phyloP scores from a whole-genome alignment of 23 tunicate genomes.

The Trididemnum nubilum region DNA sequence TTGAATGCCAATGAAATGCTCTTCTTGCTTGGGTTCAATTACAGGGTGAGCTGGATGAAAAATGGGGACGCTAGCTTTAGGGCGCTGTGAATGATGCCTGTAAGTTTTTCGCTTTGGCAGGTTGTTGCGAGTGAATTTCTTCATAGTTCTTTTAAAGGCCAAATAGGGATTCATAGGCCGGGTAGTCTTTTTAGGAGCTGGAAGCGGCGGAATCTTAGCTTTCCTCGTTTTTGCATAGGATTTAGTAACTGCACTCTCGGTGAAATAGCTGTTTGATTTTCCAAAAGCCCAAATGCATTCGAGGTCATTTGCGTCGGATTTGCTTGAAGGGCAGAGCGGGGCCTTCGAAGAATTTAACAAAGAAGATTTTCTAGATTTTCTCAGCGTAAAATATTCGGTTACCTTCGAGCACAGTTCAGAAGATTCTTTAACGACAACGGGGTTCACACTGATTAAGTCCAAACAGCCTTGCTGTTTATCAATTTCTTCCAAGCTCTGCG shows the following conservation, averaged over 20 bases:
- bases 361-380: background rate
- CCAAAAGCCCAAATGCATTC: conserved; percentile 17
- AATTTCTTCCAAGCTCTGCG: conserved; percentile 26
- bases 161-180: background rate
- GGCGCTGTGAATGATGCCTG: conserved; percentile 16
- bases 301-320: background rate
- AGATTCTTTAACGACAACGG: background rate
- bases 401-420: background rate
- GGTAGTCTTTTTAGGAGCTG: background rate
- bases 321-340: background rate
- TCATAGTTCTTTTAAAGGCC: background rate
- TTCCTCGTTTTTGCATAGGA: background rate
- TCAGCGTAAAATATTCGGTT: too few species aligned
- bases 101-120: background rate
- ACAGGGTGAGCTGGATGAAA: background rate
- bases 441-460: conserved; percentile 29
- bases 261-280: conserved; percentile 3
- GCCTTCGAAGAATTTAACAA: background rate
- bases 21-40: conserved; percentile 6
- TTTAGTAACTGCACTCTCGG: background rate
- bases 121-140: background rate
- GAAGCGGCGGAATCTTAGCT: background rate
- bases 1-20: background rate
- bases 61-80: background rate
- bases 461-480: conserved; percentile 37